Conservation (phyloP, 2,888 invertebrate genomes). For the Harmothoe impar region DNA sequence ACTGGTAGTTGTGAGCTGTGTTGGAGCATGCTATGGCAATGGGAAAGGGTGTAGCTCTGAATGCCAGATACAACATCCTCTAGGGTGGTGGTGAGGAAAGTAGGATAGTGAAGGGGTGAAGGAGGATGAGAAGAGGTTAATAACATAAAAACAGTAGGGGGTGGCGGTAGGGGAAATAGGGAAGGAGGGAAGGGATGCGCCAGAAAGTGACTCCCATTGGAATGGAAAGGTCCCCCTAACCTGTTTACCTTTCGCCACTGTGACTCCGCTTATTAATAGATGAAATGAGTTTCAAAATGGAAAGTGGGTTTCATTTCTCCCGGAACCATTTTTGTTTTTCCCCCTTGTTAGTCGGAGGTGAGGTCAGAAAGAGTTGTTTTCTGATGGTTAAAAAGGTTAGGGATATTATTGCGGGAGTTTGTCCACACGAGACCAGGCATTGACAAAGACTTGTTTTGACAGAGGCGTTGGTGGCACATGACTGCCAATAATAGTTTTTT, state of each 20-base stretch:
- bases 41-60: no score
- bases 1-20: no score
- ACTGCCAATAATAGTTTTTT: not conserved
- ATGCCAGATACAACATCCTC: no score
- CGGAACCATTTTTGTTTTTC: not conserved
- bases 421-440: not conserved
- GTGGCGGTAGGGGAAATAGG: no score
- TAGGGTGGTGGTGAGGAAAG: no score
- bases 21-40: no score
- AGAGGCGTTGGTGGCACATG: not conserved
- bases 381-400: not conserved
- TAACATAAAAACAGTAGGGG: not conserved
- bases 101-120: not conserved
- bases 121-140: not conserved
- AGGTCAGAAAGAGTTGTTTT: not conserved
- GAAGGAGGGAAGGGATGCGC: no score
- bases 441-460: not conserved
- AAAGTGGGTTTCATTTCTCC: slow-evolving; percentile 35
- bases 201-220: not conserved
- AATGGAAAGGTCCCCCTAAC: not conserved
- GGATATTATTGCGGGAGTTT: not conserved
- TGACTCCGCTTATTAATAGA: slow-evolving; percentile 13
- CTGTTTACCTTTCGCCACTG: not conserved
- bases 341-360: not conserved
- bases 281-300: not conserved